A percentile compares a stretch with the other conserved stretches of the same genome.
Evolutionary conservation across 2,888 invertebrate genomes (phyloP).

Genomic region (Sepioteuthis lessoniana): DNA sequence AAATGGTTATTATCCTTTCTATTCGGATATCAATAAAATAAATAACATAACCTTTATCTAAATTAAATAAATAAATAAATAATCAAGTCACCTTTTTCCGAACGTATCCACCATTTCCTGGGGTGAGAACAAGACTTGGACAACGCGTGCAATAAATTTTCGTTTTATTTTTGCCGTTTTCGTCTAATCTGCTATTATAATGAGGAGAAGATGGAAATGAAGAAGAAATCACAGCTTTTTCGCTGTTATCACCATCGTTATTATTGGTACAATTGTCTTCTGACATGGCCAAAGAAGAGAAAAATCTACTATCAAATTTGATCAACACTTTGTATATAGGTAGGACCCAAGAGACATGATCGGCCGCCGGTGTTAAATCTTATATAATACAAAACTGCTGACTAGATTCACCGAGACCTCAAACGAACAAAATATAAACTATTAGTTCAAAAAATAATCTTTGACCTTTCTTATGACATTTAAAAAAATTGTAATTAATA

Average conservation of each 20-base stretch:
- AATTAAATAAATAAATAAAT: too few species aligned
- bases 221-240: neutral
- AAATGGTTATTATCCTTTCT: too few species aligned
- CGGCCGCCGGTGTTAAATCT: neutral
- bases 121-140: constrained; percentile 61
- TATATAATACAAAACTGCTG: neutral
- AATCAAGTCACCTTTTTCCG: constrained; percentile 61
- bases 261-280: constrained; percentile 35
- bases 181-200: constrained; percentile 41
- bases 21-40: too few species aligned
- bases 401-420: neutral
- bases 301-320: neutral
- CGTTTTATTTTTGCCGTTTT: constrained; percentile 61
- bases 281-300: neutral
- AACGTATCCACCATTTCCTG: constrained; percentile 59
- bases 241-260: constrained; percentile 11
- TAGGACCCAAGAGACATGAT: neutral
- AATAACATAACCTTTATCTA: too few species aligned
- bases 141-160: constrained; percentile 65
- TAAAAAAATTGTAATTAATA: neutral
- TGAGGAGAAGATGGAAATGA: neutral
- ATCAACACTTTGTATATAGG: neutral
- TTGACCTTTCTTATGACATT: neutral
- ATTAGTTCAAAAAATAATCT: neutral
- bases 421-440: neutral